Evolutionary conservation across 2,797 vertebrate species (phyloP).

Genomic region (Kryptopterus vitreolus): DNA sequence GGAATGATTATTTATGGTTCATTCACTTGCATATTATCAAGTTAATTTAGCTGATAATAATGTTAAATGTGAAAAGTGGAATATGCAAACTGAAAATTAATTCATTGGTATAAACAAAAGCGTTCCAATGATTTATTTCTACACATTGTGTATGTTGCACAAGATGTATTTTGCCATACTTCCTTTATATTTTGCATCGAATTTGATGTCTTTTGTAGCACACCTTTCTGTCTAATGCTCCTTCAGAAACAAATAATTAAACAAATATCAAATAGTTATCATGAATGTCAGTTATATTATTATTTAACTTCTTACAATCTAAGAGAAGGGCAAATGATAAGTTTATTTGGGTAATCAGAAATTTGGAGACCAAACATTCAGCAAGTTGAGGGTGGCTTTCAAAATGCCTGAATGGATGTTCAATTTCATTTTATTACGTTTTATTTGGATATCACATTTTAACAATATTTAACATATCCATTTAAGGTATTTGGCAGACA

Average conservation of each 20-base stretch:
- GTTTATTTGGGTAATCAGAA: constrained; percentile 33
- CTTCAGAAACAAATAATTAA: background rate
- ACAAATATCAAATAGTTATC: background rate
- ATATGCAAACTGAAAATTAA: background rate
- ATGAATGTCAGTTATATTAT: background rate
- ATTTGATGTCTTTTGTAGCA: background rate
- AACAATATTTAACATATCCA: too few species aligned
- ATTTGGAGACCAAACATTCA: constrained; percentile 21
- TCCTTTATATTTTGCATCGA: constrained; percentile 32
- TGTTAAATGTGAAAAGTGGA: background rate
- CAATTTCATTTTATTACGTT: background rate
- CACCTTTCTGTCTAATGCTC: background rate
- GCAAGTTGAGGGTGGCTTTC: background rate
- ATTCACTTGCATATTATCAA: too few species aligned
- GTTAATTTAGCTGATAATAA: background rate
- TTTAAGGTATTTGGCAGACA: too few species aligned
- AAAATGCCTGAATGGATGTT: background rate
- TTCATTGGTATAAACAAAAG: background rate
- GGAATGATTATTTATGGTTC: too few species aligned
- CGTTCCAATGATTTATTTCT: background rate
- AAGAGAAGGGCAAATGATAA: background rate
- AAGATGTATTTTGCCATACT: background rate
- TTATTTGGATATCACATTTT: too few species aligned
- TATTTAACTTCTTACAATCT: background rate
- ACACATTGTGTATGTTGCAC: background rate